Evolutionary conservation across 2,888 invertebrate genomes (phyloP), one percentile per base, ranked within the genome.

Genomic region (Caenorhabditis japonica): DNA sequence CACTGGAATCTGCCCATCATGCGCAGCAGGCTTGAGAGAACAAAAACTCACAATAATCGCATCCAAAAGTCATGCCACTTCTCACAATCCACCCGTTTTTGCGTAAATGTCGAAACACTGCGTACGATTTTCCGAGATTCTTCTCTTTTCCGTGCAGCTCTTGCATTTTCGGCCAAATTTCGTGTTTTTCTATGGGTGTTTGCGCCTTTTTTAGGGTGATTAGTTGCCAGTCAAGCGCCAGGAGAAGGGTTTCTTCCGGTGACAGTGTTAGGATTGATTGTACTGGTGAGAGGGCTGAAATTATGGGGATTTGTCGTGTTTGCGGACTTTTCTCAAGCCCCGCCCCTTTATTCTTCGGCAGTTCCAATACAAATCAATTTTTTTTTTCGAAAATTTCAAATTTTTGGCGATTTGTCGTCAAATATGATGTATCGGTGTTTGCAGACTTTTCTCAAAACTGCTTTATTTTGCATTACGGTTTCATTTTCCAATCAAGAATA

Each of bases 61-160:
- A 80, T 21, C 80, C 82, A 58, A 75, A 79, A 0, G 75, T 68
- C 13, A 69, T 17, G 17, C 82, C 82, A 46, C 64, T 58, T 2
- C 76, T 46, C 2, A 76, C 77, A 33, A 44, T 53, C 82, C 82
- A 82, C 44, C 80, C 79, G n/a, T 64, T 46, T 10, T 41, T n/a
- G 23, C 60, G 55, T 8, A 80, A 66, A 53, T 61, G 56, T 33
- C 64, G 68, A 55, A 62, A 81, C n/a, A 76, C 69, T 17, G 55
- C 36, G 30, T 36, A 61, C 23, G 4, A 30, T 51, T 49, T 61
- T 1, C 38, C 58, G 21, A 71, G 62, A 1, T 62, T 12, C 33
- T 21, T 23, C 10, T 33, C 17, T 36, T 51, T 43, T 52, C 38
- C 52, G 38, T 44, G 36, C 13, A 44, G 46, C 3, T 44, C 23